Evolutionary conservation across 2,113 vertebrate genomes (phyloP).

Genomic region (Erythrocebus patas): DNA sequence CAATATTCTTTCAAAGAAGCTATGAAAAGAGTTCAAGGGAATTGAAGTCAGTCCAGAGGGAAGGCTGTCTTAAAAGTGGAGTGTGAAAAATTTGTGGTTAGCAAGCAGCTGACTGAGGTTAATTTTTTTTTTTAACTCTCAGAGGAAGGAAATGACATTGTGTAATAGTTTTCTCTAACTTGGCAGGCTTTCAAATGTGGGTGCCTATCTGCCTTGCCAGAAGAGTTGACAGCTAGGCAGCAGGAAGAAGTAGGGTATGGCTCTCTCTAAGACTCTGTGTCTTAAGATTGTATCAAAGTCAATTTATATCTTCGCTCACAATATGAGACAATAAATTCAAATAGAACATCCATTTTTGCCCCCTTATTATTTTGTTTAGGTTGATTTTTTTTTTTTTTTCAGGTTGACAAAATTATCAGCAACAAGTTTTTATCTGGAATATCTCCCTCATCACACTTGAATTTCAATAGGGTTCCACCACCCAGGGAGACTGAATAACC

Average conservation of each 20-base stretch:
- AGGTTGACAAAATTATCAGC: neutral
- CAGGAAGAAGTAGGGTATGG: neutral
- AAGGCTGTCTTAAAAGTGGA: neutral
- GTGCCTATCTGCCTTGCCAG: neutral
- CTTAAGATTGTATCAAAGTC: neutral
- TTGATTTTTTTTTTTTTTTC: neutral
- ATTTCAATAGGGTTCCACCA: slow-evolving; percentile 23
- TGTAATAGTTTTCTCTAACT: slow-evolving; percentile 44
- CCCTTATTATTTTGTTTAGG: neutral
- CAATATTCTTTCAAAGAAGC: slow-evolving; percentile 9
- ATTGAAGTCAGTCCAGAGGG: neutral
- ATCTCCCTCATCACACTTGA: neutral
- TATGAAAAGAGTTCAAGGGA: neutral
- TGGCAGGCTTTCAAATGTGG: slow-evolving; percentile 32
- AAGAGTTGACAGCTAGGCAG: neutral
- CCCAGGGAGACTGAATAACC: slow-evolving; percentile 4
- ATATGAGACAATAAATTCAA: neutral
- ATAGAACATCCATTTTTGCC: neutral
- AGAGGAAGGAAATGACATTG: slow-evolving; percentile 70
- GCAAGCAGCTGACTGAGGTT: slow-evolving; percentile 65
- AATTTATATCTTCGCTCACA: neutral
- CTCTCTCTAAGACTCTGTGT: neutral
- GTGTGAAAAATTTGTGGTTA: slow-evolving; percentile 61
- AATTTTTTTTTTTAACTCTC: neutral
- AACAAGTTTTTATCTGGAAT: neutral